Conservation (phyloP, 30 jellyfish, hydroid and myxozoan species). For the Hydractinia echinata region DNA sequence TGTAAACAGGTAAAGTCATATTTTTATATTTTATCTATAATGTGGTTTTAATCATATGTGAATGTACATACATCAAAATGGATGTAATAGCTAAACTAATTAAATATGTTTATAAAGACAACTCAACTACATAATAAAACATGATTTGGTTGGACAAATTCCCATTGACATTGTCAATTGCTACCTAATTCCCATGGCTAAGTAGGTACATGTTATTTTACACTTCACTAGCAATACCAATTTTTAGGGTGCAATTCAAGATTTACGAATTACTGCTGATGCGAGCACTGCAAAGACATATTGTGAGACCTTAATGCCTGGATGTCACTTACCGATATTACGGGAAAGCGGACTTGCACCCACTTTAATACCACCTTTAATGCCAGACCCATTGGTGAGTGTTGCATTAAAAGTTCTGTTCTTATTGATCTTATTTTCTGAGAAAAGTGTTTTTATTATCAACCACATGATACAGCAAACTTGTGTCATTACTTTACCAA, state of each 20-base stretch:
- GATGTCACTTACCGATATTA: constrained; percentile 27
- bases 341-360: constrained; percentile 29
- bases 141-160: no score
- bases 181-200: no score
- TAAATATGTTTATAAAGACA: background rate
- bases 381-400: constrained; percentile 9
- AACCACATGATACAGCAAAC: no score
- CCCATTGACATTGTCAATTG: no score
- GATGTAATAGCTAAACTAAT: background rate
- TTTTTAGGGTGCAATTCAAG: constrained; percentile 40
- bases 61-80: background rate
- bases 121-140: background rate
- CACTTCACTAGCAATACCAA: no score
- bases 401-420: no score
- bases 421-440: no score
- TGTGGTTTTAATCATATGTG: background rate
- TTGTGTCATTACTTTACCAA: no score
- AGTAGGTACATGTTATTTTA: no score
- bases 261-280: constrained; percentile 22
- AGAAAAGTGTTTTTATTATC: no score
- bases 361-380: constrained; percentile 27
- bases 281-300: constrained; percentile 21
- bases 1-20: no score
- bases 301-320: constrained; percentile 36
- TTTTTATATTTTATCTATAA: no score